These are phyloP conservation scores for Scopus umbretta DNA, from an alignment of 2,113 vertebrate genomes.

Conservation along the genomic window DNA sequence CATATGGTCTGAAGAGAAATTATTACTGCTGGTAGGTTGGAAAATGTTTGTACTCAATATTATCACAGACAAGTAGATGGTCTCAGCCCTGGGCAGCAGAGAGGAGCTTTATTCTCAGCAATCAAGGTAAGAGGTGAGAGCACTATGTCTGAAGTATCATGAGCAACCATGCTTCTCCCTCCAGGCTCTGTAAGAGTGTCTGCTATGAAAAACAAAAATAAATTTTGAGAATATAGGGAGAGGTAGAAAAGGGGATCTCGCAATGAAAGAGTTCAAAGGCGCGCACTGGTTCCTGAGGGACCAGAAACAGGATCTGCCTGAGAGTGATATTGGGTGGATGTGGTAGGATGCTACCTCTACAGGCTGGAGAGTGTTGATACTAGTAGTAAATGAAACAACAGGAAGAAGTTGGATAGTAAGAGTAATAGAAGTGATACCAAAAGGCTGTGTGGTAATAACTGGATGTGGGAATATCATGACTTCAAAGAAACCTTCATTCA, in stretches of 20 bases:
- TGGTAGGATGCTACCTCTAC: not conserved
- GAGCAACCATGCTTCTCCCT: not conserved
- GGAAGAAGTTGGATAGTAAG: not conserved
- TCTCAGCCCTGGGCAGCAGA: not conserved
- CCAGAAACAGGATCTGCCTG: not conserved
- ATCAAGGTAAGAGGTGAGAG: not conserved
- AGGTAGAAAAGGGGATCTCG: not conserved
- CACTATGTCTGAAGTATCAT: not conserved
- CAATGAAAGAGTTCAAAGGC: not conserved
- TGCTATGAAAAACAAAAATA: too few species aligned
- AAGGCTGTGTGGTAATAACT: not conserved
- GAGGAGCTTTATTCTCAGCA: not conserved
- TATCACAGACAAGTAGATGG: not conserved
- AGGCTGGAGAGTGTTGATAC: not conserved
- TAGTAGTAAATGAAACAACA: not conserved
- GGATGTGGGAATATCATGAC: not conserved
- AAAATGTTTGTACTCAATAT: not conserved
- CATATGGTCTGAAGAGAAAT: not conserved
- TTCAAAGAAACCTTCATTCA: not conserved
- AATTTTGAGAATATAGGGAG: not conserved
- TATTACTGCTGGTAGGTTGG: not conserved
- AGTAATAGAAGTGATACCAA: not conserved
- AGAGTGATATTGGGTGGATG: not conserved
- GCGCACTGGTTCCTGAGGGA: not conserved
- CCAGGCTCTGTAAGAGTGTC: not conserved